A percentile compares a stretch with the other conserved stretches of the same genome.
Evolutionary conservation across 1,140 invertebrate genomes (phyloP).

Genomic region (Chionoecetes opilio): DNA sequence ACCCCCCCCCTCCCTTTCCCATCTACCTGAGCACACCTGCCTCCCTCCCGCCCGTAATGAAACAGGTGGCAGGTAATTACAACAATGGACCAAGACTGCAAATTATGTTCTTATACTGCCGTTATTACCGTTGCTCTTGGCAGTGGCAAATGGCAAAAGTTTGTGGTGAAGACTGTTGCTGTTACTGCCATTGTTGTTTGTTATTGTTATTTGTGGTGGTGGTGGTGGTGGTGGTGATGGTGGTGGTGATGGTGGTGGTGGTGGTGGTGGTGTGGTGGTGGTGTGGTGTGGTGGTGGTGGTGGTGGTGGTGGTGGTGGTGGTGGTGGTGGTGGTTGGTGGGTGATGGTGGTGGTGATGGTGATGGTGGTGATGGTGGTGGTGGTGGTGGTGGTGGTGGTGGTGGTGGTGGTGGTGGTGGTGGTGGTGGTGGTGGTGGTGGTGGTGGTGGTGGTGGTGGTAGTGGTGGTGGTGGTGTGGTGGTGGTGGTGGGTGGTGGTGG

Average conservation of each 20-base stretch:
- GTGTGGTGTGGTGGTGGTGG: too few species aligned
- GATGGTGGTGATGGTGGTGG: not conserved
- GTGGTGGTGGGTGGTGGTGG: too few species aligned
- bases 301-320: too few species aligned
- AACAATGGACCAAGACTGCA: not conserved
- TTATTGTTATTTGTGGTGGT: too few species aligned
- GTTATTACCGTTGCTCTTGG: not conserved
- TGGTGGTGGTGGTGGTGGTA: too few species aligned
- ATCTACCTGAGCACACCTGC: not conserved
- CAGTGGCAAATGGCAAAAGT: not conserved
- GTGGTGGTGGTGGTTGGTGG: too few species aligned
- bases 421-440: too few species aligned
- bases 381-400: not conserved
- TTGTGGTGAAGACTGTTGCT: not conserved
- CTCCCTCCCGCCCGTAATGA: not conserved
- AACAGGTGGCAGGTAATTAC: constrained; percentile 28
- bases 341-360: constrained; percentile 21
- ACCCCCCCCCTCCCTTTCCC: not conserved
- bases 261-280: not conserved
- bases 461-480: too few species aligned
- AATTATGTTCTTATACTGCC: constrained; percentile 30
- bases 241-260: not conserved
- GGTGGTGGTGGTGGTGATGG: not conserved
- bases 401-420: too few species aligned
- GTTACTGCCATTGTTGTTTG: not conserved